A percentile compares a stretch with the other conserved stretches of the same genome.
Evolutionary conservation across 2,888 invertebrate genomes (phyloP).

Genomic region (Nomada hirtipes): DNA sequence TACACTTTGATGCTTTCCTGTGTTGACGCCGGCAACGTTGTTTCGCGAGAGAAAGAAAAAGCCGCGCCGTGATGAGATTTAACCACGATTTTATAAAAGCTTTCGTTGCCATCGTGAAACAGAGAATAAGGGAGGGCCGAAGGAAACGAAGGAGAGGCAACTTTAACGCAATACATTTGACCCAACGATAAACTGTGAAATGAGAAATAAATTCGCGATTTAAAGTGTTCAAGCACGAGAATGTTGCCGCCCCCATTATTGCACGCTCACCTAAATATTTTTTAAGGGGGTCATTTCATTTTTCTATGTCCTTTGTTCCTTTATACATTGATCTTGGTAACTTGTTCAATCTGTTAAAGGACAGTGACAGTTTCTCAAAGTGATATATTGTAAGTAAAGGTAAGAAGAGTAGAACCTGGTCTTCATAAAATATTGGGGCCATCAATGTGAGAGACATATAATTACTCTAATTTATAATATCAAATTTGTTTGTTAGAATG

Average conservation of each 20-base stretch:
- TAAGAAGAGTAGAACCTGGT: no score
- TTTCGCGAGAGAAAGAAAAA: conserved; percentile 50
- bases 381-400: no score
- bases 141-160: conserved; percentile 1
- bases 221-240: background rate
- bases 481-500: no score
- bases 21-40: conserved; percentile 41
- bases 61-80: conserved; percentile 60
- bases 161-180: conserved; percentile 25
- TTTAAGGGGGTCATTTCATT: background rate
- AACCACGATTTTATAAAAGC: conserved; percentile 65
- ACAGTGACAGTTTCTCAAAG: no score
- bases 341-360: no score
- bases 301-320: background rate
- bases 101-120: conserved; percentile 42
- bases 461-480: no score
- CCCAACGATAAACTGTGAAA: background rate
- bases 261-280: background rate
- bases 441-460: no score
- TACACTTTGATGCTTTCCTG: conserved; percentile 26
- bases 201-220: conserved; percentile 34
- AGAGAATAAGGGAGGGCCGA: conserved; percentile 7
- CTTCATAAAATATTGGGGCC: no score
- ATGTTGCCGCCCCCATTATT: background rate
- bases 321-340: no score